Conservation (phyloP, 2,797 vertebrate genomes). For the Pseudotriccus pelzelni region DNA sequence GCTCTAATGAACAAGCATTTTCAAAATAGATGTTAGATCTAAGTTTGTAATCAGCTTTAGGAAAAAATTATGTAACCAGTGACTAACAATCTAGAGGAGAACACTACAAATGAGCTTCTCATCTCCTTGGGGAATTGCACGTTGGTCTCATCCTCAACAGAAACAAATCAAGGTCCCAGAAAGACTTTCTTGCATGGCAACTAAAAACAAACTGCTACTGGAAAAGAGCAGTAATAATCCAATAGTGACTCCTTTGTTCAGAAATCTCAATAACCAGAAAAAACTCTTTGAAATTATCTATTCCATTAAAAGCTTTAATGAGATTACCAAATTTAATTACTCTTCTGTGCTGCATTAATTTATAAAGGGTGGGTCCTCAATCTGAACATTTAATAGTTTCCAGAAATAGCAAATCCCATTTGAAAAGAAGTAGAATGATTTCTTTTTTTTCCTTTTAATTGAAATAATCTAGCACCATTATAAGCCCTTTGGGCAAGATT, state of each 20-base stretch:
- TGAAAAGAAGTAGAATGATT: constrained; percentile 6
- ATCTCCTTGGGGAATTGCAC: background rate
- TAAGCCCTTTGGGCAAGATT: background rate
- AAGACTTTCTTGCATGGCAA: background rate
- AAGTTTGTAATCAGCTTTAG: background rate
- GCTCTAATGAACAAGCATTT: background rate
- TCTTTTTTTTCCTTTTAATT: background rate
- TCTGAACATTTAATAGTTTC: constrained; percentile 41
- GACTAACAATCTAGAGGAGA: background rate
- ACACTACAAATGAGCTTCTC: background rate
- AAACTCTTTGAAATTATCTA: constrained; percentile 42
- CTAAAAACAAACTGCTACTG: background rate
- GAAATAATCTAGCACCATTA: background rate
- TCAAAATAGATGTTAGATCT: background rate
- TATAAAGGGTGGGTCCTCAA: constrained; percentile 52
- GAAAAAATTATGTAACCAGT: background rate
- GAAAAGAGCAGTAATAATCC: constrained; percentile 2
- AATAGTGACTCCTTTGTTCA: constrained; percentile 29
- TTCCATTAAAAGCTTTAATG: constrained; percentile 66
- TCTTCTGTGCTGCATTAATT: constrained; percentile 39
- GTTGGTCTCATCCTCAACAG: background rate
- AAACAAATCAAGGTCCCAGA: background rate
- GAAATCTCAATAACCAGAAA: constrained; percentile 42
- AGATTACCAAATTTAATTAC: constrained; percentile 67
- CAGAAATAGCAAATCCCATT: constrained; percentile 39